Evolutionary conservation across 2,113 vertebrate species (phyloP).

Genomic region (Perccottus glenii): DNA sequence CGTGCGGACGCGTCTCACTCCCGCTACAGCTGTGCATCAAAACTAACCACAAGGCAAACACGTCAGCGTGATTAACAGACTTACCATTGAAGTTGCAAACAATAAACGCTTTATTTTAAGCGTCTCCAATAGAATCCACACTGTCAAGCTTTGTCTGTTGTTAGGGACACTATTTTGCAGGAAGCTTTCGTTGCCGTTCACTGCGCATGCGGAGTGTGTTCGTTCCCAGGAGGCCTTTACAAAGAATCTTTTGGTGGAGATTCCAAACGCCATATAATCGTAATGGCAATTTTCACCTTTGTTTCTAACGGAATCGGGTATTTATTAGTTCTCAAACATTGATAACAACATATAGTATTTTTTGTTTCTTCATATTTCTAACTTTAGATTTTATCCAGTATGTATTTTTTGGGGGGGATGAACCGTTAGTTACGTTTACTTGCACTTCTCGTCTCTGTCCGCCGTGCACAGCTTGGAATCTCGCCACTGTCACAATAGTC

Average conservation of each 20-base stretch:
- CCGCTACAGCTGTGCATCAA: background rate
- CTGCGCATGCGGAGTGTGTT: conserved; percentile 60
- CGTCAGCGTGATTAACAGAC: background rate
- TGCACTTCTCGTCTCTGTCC: background rate
- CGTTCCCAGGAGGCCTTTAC: background rate
- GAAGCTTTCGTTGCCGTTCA: conserved; percentile 53
- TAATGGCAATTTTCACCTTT: too few relatives aligned
- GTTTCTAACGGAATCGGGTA: too few relatives aligned
- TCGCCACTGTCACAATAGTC: too few relatives aligned
- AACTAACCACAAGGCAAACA: background rate
- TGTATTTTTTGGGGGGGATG: too few relatives aligned
- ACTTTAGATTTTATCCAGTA: too few relatives aligned
- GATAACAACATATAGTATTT: too few relatives aligned
- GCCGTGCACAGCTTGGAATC: background rate
- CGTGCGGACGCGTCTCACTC: conserved; percentile 44
- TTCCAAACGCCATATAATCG: background rate
- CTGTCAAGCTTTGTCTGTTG: conserved; percentile 75
- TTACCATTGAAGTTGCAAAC: conserved; percentile 68
- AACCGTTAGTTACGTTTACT: too few relatives aligned
- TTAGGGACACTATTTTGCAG: conserved; percentile 80
- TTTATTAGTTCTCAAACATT: too few relatives aligned
- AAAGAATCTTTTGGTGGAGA: conserved; percentile 1
- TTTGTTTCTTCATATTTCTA: too few relatives aligned
- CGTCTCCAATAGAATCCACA: conserved; percentile 50
- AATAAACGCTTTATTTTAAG: conserved; percentile 36